These are phyloP conservation scores for Ophioderma brevispina DNA, from an alignment of 35 echinoderm and acorn worm species.

Conservation along the genomic window DNA sequence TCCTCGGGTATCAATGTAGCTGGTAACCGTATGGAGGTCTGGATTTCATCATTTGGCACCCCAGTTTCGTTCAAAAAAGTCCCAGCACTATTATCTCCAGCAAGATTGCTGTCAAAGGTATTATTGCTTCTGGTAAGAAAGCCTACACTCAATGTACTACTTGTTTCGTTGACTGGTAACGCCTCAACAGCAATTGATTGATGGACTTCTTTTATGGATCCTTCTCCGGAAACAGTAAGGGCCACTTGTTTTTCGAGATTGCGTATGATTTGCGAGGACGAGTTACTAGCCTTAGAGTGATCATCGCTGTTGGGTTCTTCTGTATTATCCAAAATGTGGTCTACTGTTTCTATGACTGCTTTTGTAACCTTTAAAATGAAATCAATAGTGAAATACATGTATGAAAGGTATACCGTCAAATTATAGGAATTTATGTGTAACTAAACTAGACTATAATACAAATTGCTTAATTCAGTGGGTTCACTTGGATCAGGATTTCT, in stretches of 20 bases:
- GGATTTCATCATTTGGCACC: not conserved
- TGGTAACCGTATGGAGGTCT: not conserved
- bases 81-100: not conserved
- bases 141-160: not conserved
- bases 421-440: too few relatives aligned
- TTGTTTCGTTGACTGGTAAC: not conserved
- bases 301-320: not conserved
- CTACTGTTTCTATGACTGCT: not conserved
- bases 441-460: too few relatives aligned
- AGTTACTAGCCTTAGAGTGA: not conserved
- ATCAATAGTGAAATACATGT: not conserved
- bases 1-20: too few relatives aligned
- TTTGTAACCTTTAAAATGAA: not conserved
- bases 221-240: not conserved
- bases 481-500: too few relatives aligned
- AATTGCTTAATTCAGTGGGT: too few relatives aligned
- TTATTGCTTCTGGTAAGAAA: not conserved
- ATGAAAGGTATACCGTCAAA: not conserved
- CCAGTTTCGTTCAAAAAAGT: not conserved
- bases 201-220: not conserved
- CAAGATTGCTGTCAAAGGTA: not conserved
- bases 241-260: not conserved
- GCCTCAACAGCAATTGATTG: not conserved
- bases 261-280: not conserved
- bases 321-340: not conserved